A percentile compares a stretch with the other conserved stretches of the same genome.
These are phyloP conservation scores for Leptodactylus fallax DNA, from an alignment of 2,797 vertebrate genomes.

Conservation along the genomic window DNA sequence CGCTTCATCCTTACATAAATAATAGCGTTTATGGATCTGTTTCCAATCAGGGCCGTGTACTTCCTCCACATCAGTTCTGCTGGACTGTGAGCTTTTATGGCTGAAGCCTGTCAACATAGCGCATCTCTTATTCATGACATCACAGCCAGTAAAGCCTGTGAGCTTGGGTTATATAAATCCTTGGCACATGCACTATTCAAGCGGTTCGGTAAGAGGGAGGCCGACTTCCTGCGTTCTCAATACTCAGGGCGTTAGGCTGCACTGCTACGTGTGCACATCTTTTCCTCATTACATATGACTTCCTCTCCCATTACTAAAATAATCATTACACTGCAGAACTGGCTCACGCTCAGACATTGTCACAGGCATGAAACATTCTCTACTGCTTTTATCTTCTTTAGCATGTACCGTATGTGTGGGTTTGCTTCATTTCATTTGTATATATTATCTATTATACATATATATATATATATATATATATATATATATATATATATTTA, in stretches of 20 bases:
- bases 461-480: conserved; percentile 15
- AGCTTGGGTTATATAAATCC: conserved; percentile 1
- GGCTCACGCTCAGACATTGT: conserved; percentile 6
- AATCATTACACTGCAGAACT: conserved; percentile 31
- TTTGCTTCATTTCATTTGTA: background rate
- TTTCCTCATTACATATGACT: conserved; percentile 50
- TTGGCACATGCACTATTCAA: conserved; percentile 33
- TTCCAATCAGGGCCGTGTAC: conserved; percentile 36
- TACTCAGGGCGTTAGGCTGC: background rate
- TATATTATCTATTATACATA: conserved; percentile 12
- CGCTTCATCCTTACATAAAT: conserved; percentile 32
- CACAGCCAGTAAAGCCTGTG: conserved; percentile 27
- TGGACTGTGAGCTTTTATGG: conserved; percentile 52
- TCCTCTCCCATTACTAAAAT: conserved; percentile 51
- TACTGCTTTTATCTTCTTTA: conserved; percentile 18
- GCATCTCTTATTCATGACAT: conserved; percentile 46
- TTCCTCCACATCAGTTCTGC: conserved; percentile 15
- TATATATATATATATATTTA: background rate
- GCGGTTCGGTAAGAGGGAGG: conserved; percentile 14
- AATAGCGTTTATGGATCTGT: conserved; percentile 38
- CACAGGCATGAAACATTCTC: conserved; percentile 10
- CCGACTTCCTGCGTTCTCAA: conserved; percentile 40
- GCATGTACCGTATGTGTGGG: background rate
- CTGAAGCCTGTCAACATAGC: background rate
- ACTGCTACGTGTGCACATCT: conserved; percentile 36